Evolutionary conservation across 2,888 invertebrate species (phyloP).

Genomic region (Sinhomidia bicolor): DNA sequence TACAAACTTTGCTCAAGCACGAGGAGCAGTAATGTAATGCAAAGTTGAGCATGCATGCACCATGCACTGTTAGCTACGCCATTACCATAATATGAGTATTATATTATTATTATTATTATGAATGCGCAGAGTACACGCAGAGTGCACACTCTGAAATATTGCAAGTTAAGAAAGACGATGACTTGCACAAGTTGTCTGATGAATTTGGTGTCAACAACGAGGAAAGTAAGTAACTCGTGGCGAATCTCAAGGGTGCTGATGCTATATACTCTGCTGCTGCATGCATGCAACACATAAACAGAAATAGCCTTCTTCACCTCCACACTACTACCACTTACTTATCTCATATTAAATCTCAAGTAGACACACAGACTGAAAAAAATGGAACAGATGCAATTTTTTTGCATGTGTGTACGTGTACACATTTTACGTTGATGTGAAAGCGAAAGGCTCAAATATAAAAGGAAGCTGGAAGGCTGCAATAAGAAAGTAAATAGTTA

Average conservation of each 20-base stretch:
- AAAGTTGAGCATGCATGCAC: background rate
- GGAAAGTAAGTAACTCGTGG: slow-evolving; percentile 19
- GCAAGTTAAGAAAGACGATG: background rate
- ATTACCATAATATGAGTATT: too few species aligned
- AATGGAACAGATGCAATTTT: too few species aligned
- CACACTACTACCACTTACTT: background rate
- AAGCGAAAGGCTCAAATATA: too few species aligned
- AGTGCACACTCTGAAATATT: background rate
- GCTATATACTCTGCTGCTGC: too few species aligned
- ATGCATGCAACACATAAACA: slow-evolving; percentile 11
- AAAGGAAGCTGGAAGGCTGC: too few species aligned
- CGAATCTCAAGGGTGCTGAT: slow-evolving; percentile 38
- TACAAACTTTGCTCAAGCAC: background rate
- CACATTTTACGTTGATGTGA: too few species aligned
- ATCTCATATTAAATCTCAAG: background rate
- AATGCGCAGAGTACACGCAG: background rate
- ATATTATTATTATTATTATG: background rate
- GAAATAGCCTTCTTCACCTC: background rate
- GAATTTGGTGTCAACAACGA: slow-evolving; percentile 11
- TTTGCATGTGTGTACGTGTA: too few species aligned
- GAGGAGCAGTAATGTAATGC: background rate
- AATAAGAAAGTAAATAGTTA: too few species aligned
- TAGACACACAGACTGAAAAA: too few species aligned
- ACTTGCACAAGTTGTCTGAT: background rate
- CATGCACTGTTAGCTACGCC: too few species aligned